phyloP scores from a whole-genome alignment of 2,113 vertebrate genomes.

The Brienomyrus brachyistius region DNA sequence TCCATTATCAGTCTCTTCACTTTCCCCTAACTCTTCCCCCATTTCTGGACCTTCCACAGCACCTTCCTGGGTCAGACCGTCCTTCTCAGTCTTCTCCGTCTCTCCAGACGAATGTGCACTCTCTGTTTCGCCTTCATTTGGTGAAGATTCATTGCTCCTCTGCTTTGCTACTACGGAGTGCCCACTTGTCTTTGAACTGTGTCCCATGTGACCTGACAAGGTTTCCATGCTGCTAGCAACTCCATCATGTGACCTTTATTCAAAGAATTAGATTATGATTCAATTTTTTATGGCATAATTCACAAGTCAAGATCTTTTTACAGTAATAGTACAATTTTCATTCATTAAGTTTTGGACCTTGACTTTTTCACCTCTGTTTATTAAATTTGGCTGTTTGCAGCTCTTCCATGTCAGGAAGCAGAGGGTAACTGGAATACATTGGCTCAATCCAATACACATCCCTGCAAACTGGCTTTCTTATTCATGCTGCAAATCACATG shows the following conservation, averaged over 20 bases:
- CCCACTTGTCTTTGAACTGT: not conserved
- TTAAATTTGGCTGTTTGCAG: not conserved
- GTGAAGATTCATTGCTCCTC: not conserved
- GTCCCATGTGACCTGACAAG: not conserved
- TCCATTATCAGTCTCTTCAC: not conserved
- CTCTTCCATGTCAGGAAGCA: not conserved
- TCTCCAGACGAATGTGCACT: conserved; percentile 11
- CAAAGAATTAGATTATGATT: not conserved
- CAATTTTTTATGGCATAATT: not conserved
- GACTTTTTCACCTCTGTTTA: not conserved
- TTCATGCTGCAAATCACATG: not conserved
- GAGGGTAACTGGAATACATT: not conserved
- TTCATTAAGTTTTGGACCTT: not conserved
- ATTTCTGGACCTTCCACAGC: not conserved
- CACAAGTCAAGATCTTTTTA: not conserved
- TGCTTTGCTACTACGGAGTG: conserved; percentile 18
- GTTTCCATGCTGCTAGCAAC: not conserved
- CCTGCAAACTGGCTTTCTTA: not conserved
- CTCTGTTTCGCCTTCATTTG: not conserved
- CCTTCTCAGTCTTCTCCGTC: not conserved
- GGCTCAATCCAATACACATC: not conserved
- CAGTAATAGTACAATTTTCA: not conserved
- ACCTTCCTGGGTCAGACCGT: conserved; percentile 1
- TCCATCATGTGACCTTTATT: not conserved
- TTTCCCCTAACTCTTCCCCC: not conserved